Percentiles rank a stretch among this genome's conserved stretches.
Conservation (phyloP, 2,113 vertebrate species). For the Corvus hawaiiensis region DNA sequence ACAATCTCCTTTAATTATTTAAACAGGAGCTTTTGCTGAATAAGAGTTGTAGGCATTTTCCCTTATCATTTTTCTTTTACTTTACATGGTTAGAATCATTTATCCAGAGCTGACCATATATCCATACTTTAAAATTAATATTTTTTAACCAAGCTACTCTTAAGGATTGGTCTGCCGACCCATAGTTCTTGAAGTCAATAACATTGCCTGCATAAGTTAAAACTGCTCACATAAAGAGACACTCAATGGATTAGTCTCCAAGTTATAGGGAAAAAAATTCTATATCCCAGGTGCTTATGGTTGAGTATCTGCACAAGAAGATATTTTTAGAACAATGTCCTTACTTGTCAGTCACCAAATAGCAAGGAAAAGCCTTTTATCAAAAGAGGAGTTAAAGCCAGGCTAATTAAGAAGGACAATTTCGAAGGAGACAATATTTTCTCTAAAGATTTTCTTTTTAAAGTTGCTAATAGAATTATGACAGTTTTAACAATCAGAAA, state of each 20-base stretch:
- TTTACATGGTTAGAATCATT: background rate
- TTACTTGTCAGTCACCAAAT: slow-evolving; percentile 14
- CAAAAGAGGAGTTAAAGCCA: slow-evolving; percentile 11
- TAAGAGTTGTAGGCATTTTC: slow-evolving; percentile 13
- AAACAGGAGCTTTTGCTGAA: slow-evolving; percentile 40
- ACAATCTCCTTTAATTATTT: slow-evolving; percentile 52
- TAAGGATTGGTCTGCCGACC: background rate
- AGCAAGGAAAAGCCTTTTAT: slow-evolving; percentile 23
- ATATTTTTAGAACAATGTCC: slow-evolving; percentile 13
- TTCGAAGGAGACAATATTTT: background rate
- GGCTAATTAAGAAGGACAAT: background rate
- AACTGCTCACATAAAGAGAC: background rate
- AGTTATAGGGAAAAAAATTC: background rate
- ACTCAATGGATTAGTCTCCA: background rate
- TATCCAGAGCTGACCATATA: background rate
- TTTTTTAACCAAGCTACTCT: background rate
- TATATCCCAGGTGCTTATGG: background rate
- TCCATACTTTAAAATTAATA: background rate
- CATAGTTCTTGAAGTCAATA: background rate
- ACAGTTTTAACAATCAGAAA: slow-evolving; percentile 41
- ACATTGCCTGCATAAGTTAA: background rate
- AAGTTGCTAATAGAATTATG: slow-evolving; percentile 11
- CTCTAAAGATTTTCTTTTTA: slow-evolving; percentile 18
- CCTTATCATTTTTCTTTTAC: background rate
- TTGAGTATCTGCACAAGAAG: background rate